Conservation (phyloP, 1,140 invertebrate genomes). For the Plodia interpunctella region DNA sequence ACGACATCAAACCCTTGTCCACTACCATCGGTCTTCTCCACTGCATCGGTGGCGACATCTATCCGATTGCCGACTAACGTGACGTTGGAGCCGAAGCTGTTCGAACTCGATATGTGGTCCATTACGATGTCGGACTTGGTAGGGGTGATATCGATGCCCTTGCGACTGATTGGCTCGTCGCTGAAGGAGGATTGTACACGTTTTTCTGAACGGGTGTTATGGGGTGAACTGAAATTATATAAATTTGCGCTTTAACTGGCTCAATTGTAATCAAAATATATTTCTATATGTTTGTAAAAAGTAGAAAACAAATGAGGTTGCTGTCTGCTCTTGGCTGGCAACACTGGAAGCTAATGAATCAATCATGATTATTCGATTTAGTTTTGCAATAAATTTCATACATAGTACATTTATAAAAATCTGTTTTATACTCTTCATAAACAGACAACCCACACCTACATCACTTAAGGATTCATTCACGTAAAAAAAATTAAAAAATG, state of each 20-base stretch:
- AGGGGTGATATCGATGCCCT: slow-evolving; percentile 33
- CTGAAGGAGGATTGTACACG: slow-evolving; percentile 55
- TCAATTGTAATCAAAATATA: too few species aligned
- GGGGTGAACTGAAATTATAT: slow-evolving; percentile 35
- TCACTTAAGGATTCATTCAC: too few species aligned
- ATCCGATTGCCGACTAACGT: slow-evolving; percentile 91
- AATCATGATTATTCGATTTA: too few species aligned
- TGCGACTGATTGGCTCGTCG: slow-evolving; percentile 51
- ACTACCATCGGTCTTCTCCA: slow-evolving; percentile 39
- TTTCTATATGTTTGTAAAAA: too few species aligned
- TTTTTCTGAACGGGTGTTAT: slow-evolving; percentile 46
- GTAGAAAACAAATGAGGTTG: too few species aligned
- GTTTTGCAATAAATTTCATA: too few species aligned
- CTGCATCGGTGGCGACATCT: slow-evolving; percentile 79
- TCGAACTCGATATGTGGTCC: slow-evolving; percentile 73
- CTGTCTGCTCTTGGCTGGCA: too few species aligned
- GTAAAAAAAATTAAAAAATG: too few species aligned
- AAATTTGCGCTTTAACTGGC: background rate
- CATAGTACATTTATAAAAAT: too few species aligned
- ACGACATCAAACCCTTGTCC: slow-evolving; percentile 79
- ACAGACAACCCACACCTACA: too few species aligned
- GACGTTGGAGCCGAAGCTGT: slow-evolving; percentile 88
- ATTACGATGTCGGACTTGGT: slow-evolving; percentile 30
- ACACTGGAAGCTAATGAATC: too few species aligned
- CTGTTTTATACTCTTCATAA: too few species aligned